Conservation (phyloP, 2,797 vertebrate genomes). For the Phalanger gymnotis region DNA sequence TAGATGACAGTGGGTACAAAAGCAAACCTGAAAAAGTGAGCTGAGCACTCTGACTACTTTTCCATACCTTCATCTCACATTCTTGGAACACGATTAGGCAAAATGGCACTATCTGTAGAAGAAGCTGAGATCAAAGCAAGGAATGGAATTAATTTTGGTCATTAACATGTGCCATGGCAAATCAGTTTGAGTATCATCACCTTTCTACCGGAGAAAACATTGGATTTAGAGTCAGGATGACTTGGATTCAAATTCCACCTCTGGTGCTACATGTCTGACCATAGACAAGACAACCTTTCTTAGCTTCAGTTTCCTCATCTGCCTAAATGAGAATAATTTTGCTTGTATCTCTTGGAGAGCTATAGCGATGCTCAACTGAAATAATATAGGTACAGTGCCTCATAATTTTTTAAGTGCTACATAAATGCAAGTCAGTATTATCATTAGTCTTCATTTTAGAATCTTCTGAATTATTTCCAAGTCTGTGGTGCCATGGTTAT, state of each 20-base stretch:
- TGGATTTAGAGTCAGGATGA: not conserved
- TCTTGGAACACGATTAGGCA: not conserved
- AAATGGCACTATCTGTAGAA: not conserved
- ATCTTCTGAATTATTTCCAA: not conserved
- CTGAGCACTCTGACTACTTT: not conserved
- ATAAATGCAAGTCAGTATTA: not conserved
- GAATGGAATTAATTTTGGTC: not conserved
- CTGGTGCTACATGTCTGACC: not conserved
- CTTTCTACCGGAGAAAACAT: not conserved
- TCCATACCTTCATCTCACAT: not conserved
- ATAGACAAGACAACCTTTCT: not conserved
- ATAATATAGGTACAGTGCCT: not conserved
- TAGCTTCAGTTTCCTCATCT: not conserved
- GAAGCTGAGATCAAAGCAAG: not conserved
- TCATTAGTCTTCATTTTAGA: not conserved
- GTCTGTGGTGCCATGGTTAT: not conserved
- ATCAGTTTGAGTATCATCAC: not conserved
- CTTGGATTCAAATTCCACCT: not conserved
- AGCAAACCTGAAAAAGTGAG: not conserved
- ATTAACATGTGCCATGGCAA: not conserved
- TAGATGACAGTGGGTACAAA: not conserved
- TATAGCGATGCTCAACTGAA: not conserved
- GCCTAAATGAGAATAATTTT: not conserved
- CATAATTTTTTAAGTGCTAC: not conserved
- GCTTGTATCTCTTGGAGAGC: not conserved